Conservation (phyloP, 2,797 vertebrate genomes). For the Syncerus caffer region DNA sequence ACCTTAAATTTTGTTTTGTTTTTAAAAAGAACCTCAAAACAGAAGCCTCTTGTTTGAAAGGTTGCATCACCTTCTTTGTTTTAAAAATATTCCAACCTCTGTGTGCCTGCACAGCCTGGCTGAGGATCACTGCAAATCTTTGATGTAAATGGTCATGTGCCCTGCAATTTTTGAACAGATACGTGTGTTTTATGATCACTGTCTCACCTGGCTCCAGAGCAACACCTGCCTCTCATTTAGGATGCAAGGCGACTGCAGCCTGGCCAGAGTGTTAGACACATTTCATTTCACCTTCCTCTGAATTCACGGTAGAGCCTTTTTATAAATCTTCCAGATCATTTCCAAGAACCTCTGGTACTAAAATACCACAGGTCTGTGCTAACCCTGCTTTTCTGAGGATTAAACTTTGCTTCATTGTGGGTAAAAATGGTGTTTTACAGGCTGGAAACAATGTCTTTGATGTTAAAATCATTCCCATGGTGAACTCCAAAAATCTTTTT, state of each 20-base stretch:
- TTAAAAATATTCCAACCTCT: neutral
- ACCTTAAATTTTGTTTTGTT: neutral
- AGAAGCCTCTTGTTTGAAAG: neutral
- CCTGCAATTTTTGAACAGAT: neutral
- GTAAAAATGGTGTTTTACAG: neutral
- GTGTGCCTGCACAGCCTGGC: neutral
- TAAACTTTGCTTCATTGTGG: conserved; percentile 2
- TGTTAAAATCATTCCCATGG: neutral
- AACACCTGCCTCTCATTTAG: conserved; percentile 49
- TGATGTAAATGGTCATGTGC: neutral
- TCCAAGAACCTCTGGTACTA: conserved; percentile 45
- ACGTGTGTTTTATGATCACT: conserved; percentile 15
- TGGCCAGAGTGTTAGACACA: neutral
- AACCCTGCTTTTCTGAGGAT: conserved; percentile 28
- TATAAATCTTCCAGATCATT: conserved; percentile 44
- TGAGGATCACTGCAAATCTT: neutral
- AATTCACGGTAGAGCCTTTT: neutral
- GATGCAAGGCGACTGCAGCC: neutral
- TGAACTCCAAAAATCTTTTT: neutral
- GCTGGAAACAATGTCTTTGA: conserved; percentile 19
- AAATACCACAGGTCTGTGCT: conserved; percentile 18
- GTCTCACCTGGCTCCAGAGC: neutral
- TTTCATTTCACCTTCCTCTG: neutral
- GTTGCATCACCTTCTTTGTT: neutral
- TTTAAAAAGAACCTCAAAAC: neutral